Base-by-base conservation (phyloP, 2,113 vertebrate species). In the Artemisiospiza belli region DNA sequence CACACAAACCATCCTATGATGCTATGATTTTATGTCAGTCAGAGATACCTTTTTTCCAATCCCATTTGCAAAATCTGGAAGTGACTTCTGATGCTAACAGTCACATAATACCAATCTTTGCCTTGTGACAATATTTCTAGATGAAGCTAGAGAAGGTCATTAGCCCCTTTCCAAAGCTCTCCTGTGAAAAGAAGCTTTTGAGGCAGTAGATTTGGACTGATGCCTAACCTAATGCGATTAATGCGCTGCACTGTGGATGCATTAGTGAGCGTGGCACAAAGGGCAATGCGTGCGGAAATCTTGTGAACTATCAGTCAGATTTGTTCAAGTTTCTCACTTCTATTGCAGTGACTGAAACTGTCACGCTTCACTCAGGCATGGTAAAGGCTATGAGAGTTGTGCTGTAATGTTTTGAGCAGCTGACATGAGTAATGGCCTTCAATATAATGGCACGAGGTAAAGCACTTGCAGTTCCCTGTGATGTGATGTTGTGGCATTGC, bases 261-360 rank as follows among this genome's bases (percentile, higher is more conserved):
- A 28, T 75, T 87, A 74, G 72, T 25, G 51, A 83, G 82, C 19
- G 2, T 70, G 70, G 79, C 94, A 86, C 51, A 43, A 62, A 86
- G 15, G 43, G 23, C 39, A 77, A 58, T 18, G 47, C 2, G 6
- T 74, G 63, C 68, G 69, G 79, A 94, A 90, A 90, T 92, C 68
- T 52, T 58, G 30, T 22, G 59, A 90, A 43, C 68, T 80, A 83
- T 93, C 67, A 73, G 92, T 85, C 94, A 73, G 55, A 67, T 94
- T 77, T 93, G 46, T 33, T 95, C 58, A 93, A 55, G 75, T 83
- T 92, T 90, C 67, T 83, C 83, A 76, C 72, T 88, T 74, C 46
- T 62, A 2, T 80, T 88, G 55, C 43, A 11, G 46, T 76, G 70
- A 31, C 70, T 85, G 63, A 83, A 90, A 74, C 59, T 77, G 63